Evolutionary conservation across 2,113 vertebrate species (phyloP), one percentile per base, ranked within the genome.

Genomic region (Lucifuga dentata): DNA sequence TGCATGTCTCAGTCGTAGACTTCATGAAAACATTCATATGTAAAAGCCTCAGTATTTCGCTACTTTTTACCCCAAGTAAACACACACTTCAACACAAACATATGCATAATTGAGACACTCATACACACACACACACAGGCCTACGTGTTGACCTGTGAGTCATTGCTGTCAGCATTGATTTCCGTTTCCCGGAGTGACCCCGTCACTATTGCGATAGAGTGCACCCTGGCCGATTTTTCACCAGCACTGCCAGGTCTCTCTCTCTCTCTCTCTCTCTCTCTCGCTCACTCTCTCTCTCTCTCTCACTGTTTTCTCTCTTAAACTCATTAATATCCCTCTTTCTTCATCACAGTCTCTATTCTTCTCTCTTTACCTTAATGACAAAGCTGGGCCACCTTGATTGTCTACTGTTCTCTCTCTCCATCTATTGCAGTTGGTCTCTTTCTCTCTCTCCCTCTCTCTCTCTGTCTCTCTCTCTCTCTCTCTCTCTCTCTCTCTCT

Each of bases 131-230:
- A 45, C 53, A 33, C 61, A 60, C 57, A 73, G 26, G 3, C 3
- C 64, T 73, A 60, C 53, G 86, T 81, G 84, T 92, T 93, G 91
- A 92, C 92, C 92, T 90, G 88, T 91, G 88, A 92, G 92, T 94
- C 93, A 93, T 88, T 88, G 89, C 91, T 89, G 89, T 90, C 91
- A 72, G 65, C 90, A 94, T 93, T 89, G 93, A 94, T 94, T 94
- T 93, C 91, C 89, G 90, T 92, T 91, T 89, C 87, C 91, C 65
- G 67, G 89, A 93, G 86, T 93, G 92, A 93, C 87, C 90, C 85
- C 84, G 89, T 92, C 92, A 90, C 91, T 86, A 71, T 81, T 16
- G 84, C 89, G 79, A 91, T 91, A 84, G 87, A 90, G 84, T 86
- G 65, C 80, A 57, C 71, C 59, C 63, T 44, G 68, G 79, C 75